phyloP scores from a whole-genome alignment of 2,113 vertebrate genomes.

The Caracal caracal region DNA sequence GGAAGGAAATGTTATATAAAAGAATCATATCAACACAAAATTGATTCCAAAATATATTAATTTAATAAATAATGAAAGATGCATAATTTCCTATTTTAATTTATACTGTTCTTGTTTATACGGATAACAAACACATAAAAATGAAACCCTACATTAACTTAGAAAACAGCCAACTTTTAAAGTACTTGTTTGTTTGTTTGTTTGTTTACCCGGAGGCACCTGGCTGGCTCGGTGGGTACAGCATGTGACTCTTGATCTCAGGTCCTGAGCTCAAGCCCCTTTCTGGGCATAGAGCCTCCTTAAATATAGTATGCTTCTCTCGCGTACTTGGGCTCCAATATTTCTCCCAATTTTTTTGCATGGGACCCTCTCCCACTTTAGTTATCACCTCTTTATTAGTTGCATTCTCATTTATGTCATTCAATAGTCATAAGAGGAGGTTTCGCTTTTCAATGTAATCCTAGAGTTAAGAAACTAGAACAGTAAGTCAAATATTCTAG shows the following conservation, averaged over 20 bases:
- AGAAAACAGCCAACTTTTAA: background rate
- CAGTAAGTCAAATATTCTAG: background rate
- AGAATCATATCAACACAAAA: background rate
- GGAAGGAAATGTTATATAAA: slow-evolving; percentile 24
- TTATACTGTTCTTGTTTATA: background rate
- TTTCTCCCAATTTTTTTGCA: background rate
- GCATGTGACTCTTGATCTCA: background rate
- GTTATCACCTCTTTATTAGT: background rate
- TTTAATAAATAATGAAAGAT: slow-evolving; percentile 47
- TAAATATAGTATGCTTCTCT: background rate
- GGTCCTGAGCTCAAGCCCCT: background rate
- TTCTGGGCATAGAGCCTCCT: background rate
- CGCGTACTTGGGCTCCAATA: background rate
- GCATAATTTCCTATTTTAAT: slow-evolving; percentile 28
- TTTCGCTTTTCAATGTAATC: background rate
- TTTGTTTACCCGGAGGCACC: no score
- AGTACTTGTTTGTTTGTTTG: background rate
- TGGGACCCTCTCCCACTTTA: background rate
- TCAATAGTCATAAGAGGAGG: background rate
- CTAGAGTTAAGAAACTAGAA: slow-evolving; percentile 18
- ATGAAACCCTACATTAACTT: background rate
- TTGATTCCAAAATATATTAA: background rate
- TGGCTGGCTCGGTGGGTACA: background rate
- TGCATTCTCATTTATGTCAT: background rate
- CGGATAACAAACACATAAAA: background rate